These are phyloP conservation scores for Drosophila insularis DNA, from an alignment of 1,140 invertebrate genomes.

Conservation along the genomic window DNA sequence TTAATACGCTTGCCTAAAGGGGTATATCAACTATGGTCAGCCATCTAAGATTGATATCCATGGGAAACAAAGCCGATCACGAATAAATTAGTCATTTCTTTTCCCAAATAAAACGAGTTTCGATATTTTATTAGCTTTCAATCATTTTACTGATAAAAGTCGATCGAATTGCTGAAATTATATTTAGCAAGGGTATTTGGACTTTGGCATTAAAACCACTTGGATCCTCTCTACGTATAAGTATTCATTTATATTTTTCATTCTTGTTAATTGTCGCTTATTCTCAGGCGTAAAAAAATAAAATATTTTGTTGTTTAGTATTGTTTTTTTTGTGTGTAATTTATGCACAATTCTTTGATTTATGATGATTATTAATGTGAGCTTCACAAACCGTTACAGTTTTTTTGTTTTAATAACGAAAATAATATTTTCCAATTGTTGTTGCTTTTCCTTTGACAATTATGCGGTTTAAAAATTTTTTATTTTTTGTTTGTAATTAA, in stretches of 20 bases:
- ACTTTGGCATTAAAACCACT: not conserved
- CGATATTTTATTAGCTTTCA: no score
- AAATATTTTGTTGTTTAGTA: not conserved
- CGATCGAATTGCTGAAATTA: no score
- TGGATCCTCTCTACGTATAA: constrained; percentile 21
- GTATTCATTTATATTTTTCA: constrained; percentile 30
- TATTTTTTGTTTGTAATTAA: constrained; percentile 63
- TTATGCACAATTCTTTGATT: constrained; percentile 58
- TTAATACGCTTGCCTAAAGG: constrained; percentile 2
- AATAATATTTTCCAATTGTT: constrained; percentile 28
- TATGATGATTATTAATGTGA: constrained; percentile 62
- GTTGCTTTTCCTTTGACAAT: constrained; percentile 33
- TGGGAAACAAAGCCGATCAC: no score
- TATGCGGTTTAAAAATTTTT: constrained; percentile 35
- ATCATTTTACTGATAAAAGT: no score
- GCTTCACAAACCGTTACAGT: constrained; percentile 68
- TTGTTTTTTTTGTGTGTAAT: constrained; percentile 44
- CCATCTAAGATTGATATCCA: no score
- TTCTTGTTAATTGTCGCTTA: constrained; percentile 53
- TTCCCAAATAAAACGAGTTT: no score
- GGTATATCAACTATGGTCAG: not conserved
- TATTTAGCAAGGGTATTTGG: not conserved
- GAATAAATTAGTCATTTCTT: no score
- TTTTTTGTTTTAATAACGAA: constrained; percentile 52
- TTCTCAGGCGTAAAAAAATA: constrained; percentile 32